Evolutionary conservation across 2,888 invertebrate species (phyloP).

Genomic region (Ernsta delagoae): DNA sequence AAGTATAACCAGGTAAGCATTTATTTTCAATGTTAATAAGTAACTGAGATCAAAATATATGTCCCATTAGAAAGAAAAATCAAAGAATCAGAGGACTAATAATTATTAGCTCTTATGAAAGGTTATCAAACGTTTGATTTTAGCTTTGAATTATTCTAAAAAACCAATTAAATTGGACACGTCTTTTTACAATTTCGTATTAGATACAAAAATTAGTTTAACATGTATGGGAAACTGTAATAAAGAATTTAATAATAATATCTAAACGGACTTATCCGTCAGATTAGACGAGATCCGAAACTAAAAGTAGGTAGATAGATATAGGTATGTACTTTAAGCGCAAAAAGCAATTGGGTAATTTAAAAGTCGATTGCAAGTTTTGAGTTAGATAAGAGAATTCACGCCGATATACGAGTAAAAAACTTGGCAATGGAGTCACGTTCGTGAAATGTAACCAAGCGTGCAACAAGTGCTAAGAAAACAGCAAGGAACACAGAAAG

Average conservation of each 20-base stretch:
- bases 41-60: background rate
- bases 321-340: no score
- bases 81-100: no score
- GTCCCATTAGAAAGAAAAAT: no score
- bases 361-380: constrained; percentile 63
- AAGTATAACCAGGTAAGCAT: background rate
- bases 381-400: constrained; percentile 64
- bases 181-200: background rate
- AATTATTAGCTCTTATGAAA: no score
- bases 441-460: constrained; percentile 66
- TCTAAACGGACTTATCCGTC: constrained; percentile 3
- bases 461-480: constrained; percentile 72
- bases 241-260: constrained; percentile 38
- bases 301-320: constrained; percentile 36
- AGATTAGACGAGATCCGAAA: constrained; percentile 51
- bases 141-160: no score
- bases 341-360: constrained; percentile 61
- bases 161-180: no score
- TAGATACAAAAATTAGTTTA: no score
- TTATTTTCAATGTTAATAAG: background rate
- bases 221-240: no score
- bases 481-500: constrained; percentile 50
- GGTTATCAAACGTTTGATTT: no score
- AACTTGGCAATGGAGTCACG: constrained; percentile 73
- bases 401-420: constrained; percentile 54